These are phyloP conservation scores for Condylura cristata DNA, from an alignment of 2,113 vertebrate genomes.

Conservation along the genomic window DNA sequence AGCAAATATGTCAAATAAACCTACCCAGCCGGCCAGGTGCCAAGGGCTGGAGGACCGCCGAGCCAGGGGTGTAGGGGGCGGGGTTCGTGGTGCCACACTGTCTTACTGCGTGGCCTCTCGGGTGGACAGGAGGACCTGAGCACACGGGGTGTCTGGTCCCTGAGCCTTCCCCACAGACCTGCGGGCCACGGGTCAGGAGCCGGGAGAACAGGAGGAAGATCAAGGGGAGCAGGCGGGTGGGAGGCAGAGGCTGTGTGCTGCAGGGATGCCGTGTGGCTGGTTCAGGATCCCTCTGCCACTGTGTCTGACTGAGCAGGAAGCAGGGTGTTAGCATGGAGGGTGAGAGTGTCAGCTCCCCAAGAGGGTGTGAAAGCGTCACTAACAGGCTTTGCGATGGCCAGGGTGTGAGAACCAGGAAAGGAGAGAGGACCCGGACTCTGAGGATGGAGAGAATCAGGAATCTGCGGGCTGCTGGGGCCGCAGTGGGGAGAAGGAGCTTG, in stretches of 20 bases:
- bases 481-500: neutral
- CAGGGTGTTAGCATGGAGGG: neutral
- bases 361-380: rapidly evolving
- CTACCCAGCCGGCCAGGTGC: rapidly evolving
- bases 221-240: neutral
- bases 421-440: no score
- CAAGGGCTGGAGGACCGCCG: neutral
- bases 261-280: rapidly evolving
- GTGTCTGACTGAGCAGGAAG: no score
- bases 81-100: rapidly evolving
- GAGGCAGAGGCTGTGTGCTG: no score
- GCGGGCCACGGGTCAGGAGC: neutral
- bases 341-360: rapidly evolving
- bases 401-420: neutral
- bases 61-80: rapidly evolving
- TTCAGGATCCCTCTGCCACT: neutral
- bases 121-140: neutral
- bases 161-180: rapidly evolving
- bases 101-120: neutral
- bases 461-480: no score
- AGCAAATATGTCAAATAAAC: neutral
- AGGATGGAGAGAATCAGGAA: no score
- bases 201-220: no score
- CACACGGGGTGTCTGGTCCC: rapidly evolving
- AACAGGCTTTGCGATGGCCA: neutral